Base-by-base conservation (phyloP, 2,797 vertebrate species). In the Chromis chromis region DNA sequence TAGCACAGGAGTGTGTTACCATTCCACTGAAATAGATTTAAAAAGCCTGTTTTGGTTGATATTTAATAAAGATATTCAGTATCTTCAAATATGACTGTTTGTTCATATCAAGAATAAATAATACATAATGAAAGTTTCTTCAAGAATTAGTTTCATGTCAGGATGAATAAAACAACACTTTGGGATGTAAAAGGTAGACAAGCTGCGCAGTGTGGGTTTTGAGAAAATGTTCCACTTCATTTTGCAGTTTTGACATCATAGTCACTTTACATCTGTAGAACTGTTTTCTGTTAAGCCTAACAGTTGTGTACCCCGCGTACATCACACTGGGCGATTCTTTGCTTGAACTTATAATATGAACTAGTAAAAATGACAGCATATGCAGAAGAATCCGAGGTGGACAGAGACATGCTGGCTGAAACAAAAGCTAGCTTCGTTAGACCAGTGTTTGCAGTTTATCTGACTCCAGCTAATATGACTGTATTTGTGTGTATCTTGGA, bases 1-100 rank as follows among this genome's bases (percentile, higher is more conserved):
- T 46, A 73, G 52, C 44, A 19, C 60, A 46, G 46, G 27, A 62
- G 33, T 54, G 52, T 66, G 55, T 64, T 55, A 22, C 54, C 42
- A 17, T 57, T 61, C 58, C 31, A 13, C 70, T 48, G 6, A 62
- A 63, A 75, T 14, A 56, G 3, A 27, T 60, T 49, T 44, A 8
- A 55, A 65, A 72, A 22, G 13, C 16, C 36, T 16, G 0, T 57
- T 64, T 52, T 8, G 66, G 50, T 9, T 49, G 14, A 9, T 39
- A 59, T 22, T 58, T 10, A 11, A 40, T 63, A 2, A 36, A 61
- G 7, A 39, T 17, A 17, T 62, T 44, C 16, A 42, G 9, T 33
- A 27, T 42, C 11, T 54, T 55, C 1, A 27, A 63, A 56, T 40
- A 7, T 66, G 21, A 42, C 17, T 22, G 9, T 14, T 13, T n/a